A percentile compares a stretch with the other conserved stretches of the same genome.
Conservation (phyloP, 2,797 vertebrate genomes). For the Sphenodon punctatus region DNA sequence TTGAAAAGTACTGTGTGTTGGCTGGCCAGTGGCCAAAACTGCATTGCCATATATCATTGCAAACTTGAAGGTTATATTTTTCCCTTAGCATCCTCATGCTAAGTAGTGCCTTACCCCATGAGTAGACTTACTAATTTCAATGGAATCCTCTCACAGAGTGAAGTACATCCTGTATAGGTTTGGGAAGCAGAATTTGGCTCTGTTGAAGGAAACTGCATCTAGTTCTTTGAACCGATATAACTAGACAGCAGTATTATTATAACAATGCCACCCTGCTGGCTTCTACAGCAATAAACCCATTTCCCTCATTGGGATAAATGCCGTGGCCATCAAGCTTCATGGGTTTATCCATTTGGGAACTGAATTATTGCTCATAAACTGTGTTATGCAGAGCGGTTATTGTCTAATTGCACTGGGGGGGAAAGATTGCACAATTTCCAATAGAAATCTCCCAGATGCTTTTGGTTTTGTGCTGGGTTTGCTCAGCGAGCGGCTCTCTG, state of each 20-base stretch:
- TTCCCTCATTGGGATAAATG: conserved; percentile 72
- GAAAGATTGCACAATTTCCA: conserved; percentile 57
- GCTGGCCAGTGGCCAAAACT: conserved; percentile 45
- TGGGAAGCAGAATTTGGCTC: conserved; percentile 35
- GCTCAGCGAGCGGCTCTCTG: conserved; percentile 30
- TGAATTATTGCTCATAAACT: conserved; percentile 74
- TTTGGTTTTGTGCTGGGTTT: conserved; percentile 37
- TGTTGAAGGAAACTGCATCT: conserved; percentile 19
- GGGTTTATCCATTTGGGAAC: conserved; percentile 67
- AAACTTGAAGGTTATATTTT: conserved; percentile 4
- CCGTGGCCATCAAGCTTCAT: conserved; percentile 69
- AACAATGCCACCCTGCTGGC: conserved; percentile 55
- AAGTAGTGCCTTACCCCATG: conserved; percentile 16
- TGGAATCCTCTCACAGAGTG: background rate
- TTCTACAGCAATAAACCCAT: conserved; percentile 64
- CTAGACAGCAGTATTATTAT: conserved; percentile 50
- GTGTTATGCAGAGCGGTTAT: conserved; percentile 63
- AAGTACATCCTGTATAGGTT: background rate
- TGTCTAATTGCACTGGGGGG: conserved; percentile 67
- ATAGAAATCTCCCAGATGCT: conserved; percentile 40
- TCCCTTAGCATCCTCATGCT: background rate
- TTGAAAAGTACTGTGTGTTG: too few species aligned
- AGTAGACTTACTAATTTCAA: background rate
- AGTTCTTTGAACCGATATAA: conserved; percentile 56
- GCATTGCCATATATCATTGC: conserved; percentile 63